A percentile compares a stretch with the other conserved stretches of the same genome.
phyloP scores from a whole-genome alignment of 2,113 vertebrate genomes.

The Aegotheles bennettii region DNA sequence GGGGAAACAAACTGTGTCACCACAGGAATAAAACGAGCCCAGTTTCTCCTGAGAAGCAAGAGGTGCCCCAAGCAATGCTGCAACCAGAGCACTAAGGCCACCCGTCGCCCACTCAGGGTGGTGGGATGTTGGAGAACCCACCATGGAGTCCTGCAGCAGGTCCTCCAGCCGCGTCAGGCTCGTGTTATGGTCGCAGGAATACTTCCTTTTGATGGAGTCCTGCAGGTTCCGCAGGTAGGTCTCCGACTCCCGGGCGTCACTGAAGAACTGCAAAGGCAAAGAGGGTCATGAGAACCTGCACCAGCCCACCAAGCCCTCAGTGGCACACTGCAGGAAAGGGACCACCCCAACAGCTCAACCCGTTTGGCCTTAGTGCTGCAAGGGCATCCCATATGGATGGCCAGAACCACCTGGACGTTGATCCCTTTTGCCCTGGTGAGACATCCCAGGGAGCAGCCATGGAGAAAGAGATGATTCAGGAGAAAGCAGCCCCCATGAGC shows the following conservation, averaged over 20 bases:
- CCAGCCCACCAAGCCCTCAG: fast-evolving
- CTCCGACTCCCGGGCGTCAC: conserved; percentile 88
- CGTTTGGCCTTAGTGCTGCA: background rate
- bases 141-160: conserved; percentile 98
- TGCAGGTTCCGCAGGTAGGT: conserved; percentile 89
- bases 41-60: background rate
- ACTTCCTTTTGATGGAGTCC: conserved; percentile 94
- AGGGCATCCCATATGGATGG: fast-evolving
- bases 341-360: background rate
- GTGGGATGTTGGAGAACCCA: conserved; percentile 59
- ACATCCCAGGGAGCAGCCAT: background rate
- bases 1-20: background rate
- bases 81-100: background rate
- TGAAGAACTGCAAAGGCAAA: conserved; percentile 81
- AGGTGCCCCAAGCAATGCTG: background rate
- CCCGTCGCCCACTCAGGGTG: background rate
- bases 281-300: background rate
- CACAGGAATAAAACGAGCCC: fast-evolving
- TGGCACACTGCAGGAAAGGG: background rate
- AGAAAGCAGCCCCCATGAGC: background rate
- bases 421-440: background rate
- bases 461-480: background rate
- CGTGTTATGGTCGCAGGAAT: conserved; percentile 90
- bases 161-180: conserved; percentile 91
- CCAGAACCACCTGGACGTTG: fast-evolving